A percentile compares a stretch with the other conserved stretches of the same genome.
Evolutionary conservation across 2,113 vertebrate genomes (phyloP).

Genomic region (Lasiurus borealis): DNA sequence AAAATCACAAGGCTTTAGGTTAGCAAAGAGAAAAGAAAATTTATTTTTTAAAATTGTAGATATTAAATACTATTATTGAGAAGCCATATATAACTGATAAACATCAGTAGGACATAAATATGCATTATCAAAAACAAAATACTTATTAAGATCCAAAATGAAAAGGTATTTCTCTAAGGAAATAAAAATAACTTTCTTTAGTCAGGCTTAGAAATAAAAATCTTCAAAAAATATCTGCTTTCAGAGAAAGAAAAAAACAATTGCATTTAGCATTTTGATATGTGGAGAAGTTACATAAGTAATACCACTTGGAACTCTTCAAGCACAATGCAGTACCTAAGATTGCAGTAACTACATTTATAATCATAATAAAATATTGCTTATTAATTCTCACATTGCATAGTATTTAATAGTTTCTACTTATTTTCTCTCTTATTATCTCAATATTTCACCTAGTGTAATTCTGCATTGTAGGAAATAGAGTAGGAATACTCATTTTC

Average conservation of each 20-base stretch:
- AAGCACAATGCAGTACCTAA: not conserved
- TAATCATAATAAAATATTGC: not conserved
- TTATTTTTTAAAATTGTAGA: conserved; percentile 22
- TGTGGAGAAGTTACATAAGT: not conserved
- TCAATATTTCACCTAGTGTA: not conserved
- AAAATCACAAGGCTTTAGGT: not conserved
- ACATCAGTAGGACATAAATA: not conserved
- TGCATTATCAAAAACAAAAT: not conserved
- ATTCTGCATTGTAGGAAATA: not conserved
- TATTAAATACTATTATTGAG: conserved; percentile 6
- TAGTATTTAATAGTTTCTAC: not conserved
- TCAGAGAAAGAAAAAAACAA: not conserved
- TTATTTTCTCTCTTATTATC: conserved; percentile 29
- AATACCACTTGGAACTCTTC: not conserved
- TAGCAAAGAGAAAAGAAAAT: not conserved
- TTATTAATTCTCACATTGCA: not conserved
- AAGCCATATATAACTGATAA: conserved; percentile 1
- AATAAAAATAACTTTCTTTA: conserved; percentile 28
- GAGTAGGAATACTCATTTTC: not conserved
- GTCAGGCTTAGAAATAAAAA: not conserved
- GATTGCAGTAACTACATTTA: not conserved
- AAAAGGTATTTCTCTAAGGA: conserved; percentile 30
- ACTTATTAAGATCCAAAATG: not conserved
- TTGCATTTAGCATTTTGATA: not conserved
- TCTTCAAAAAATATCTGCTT: not conserved